phyloP scores from a whole-genome alignment of 2,888 invertebrate species.

The Cordylochernes scorpioides region DNA sequence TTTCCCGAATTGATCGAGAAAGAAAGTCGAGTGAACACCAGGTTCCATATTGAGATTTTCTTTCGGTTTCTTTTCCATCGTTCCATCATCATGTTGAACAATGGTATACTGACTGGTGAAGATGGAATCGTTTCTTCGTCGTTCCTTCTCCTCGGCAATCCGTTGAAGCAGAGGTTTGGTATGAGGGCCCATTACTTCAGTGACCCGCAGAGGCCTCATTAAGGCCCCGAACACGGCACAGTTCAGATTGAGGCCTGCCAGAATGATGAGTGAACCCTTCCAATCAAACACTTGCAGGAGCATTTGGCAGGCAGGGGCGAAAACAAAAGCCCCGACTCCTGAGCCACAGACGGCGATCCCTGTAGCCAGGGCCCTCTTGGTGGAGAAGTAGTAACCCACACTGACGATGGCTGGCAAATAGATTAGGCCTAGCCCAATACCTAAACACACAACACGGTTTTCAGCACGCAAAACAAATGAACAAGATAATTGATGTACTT shows the following conservation, averaged over 20 bases:
- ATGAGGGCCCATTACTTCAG: constrained; percentile 1
- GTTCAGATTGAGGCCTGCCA: constrained; percentile 12
- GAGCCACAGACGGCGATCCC: constrained; percentile 65
- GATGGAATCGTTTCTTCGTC: constrained; percentile 38
- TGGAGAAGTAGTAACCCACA: constrained; percentile 90
- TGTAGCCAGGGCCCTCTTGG: constrained; percentile 72
- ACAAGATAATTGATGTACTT: too few species aligned
- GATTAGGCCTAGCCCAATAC: constrained; percentile 71
- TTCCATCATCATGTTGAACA: constrained; percentile 66
- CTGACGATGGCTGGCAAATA: constrained; percentile 88
- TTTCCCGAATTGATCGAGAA: constrained; percentile 43
- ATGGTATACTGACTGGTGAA: constrained; percentile 51
- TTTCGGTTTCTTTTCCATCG: constrained; percentile 64
- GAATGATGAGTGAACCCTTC: constrained; percentile 65
- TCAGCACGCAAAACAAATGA: too few species aligned
- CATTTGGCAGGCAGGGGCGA: constrained; percentile 62
- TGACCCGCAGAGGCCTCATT: constrained; percentile 24
- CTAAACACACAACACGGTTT: constrained; percentile 29
- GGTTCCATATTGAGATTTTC: constrained; percentile 74
- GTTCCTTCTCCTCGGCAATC: constrained; percentile 61
- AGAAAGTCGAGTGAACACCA: constrained; percentile 70
- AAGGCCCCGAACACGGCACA: constrained; percentile 22
- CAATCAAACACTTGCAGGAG: constrained; percentile 53
- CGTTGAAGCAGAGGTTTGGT: constrained; percentile 53
- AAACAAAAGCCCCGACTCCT: constrained; percentile 78